Evolutionary conservation across 2,113 vertebrate species (phyloP).

Genomic region (Microtus oregoni): DNA sequence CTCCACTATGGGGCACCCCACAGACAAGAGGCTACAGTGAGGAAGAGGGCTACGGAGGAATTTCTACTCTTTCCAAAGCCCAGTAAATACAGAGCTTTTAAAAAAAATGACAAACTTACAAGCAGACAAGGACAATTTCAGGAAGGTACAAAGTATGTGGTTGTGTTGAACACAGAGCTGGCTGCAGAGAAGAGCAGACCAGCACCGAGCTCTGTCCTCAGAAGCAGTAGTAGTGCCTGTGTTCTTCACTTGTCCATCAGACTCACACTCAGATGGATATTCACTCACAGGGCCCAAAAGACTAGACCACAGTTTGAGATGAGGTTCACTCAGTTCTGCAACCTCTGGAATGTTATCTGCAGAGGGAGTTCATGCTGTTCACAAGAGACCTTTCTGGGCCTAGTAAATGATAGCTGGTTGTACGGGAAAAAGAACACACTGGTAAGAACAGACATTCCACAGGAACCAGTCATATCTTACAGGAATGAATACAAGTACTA

Average conservation of each 20-base stretch:
- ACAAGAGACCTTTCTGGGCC: neutral
- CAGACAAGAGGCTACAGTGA: neutral
- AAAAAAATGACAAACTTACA: neutral
- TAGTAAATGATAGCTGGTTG: neutral
- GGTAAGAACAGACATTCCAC: neutral
- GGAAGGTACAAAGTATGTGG: neutral
- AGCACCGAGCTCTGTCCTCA: neutral
- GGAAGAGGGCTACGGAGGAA: neutral
- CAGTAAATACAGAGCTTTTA: neutral
- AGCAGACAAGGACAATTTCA: neutral
- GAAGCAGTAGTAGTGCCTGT: neutral
- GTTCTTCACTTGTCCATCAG: neutral
- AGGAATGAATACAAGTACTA: neutral
- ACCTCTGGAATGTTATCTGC: neutral
- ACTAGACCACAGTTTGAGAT: neutral
- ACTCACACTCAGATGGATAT: neutral
- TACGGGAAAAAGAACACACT: slow-evolving; percentile 8
- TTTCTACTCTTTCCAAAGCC: neutral
- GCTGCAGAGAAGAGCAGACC: neutral
- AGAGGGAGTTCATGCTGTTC: neutral
- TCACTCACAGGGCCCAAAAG: neutral
- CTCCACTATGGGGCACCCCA: neutral
- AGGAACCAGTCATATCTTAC: neutral
- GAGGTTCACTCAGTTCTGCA: neutral
- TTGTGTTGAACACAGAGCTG: neutral